These are phyloP conservation scores for Sterna hirundo DNA, from an alignment of 2,113 vertebrate genomes.

Conservation along the genomic window DNA sequence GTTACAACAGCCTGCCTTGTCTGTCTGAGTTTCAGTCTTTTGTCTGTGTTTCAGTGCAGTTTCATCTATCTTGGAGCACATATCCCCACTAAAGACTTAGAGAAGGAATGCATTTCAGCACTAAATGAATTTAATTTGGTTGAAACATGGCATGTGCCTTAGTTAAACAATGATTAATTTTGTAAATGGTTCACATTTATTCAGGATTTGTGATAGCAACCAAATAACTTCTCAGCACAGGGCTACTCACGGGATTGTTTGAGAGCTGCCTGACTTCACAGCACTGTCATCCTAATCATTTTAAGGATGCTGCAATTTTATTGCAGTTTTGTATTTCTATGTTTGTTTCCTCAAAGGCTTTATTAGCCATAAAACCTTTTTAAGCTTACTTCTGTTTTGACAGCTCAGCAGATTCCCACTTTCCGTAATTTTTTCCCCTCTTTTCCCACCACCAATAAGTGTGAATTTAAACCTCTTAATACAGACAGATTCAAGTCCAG, in stretches of 20 bases:
- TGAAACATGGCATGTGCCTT: background rate
- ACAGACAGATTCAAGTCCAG: conserved; percentile 50
- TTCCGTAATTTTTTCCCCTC: background rate
- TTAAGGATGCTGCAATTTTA: conserved; percentile 31
- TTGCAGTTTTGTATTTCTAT: background rate
- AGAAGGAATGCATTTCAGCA: background rate
- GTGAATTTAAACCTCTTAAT: conserved; percentile 66
- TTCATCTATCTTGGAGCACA: background rate
- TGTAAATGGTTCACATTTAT: background rate
- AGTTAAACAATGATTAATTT: background rate
- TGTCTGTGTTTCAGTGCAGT: background rate
- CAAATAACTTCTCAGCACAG: background rate
- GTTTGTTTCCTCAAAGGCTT: conserved; percentile 28
- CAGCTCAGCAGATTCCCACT: conserved; percentile 41
- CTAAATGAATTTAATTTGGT: background rate
- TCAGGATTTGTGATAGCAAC: background rate
- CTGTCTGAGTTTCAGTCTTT: background rate
- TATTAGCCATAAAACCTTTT: conserved; percentile 49
- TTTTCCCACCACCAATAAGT: conserved; percentile 3
- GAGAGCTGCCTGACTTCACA: background rate
- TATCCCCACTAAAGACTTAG: background rate
- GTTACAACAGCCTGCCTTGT: background rate
- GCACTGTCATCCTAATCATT: background rate
- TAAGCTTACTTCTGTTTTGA: conserved; percentile 46
- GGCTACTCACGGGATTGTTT: background rate